These are phyloP conservation scores for Enteromius unitaeniatus DNA, from an alignment of 2,797 vertebrate species.

Conservation along the genomic window DNA sequence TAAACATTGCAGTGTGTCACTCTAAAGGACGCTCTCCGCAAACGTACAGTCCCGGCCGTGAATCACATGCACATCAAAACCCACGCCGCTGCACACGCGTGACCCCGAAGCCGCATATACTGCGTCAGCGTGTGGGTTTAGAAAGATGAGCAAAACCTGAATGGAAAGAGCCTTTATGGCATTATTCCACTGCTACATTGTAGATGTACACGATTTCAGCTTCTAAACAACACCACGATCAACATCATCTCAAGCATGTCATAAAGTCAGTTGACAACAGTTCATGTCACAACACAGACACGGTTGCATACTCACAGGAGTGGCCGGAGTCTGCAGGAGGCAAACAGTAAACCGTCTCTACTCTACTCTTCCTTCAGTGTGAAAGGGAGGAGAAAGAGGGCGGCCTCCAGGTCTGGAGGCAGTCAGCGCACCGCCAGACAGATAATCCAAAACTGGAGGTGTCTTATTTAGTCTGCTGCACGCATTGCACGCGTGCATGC, in stretches of 20 bases:
- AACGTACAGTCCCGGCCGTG: neutral
- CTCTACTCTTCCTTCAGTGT: slow-evolving; percentile 46
- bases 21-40: slow-evolving; percentile 25
- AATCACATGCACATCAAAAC: slow-evolving; percentile 29
- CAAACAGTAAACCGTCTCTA: slow-evolving; percentile 54
- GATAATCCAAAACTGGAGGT: slow-evolving; percentile 62
- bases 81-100: slow-evolving; percentile 31
- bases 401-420: slow-evolving; percentile 59
- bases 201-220: neutral
- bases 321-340: slow-evolving; percentile 53
- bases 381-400: slow-evolving; percentile 45
- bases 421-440: slow-evolving; percentile 57
- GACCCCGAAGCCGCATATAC: slow-evolving; percentile 13
- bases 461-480: slow-evolving; percentile 53
- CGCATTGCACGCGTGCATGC: slow-evolving; percentile 29
- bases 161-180: slow-evolving; percentile 19
- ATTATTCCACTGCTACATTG: neutral
- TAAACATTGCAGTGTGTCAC: slow-evolving; percentile 64
- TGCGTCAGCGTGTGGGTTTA: slow-evolving; percentile 20
- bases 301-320: slow-evolving; percentile 69
- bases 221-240: neutral
- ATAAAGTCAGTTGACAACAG: slow-evolving; percentile 26
- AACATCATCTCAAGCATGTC: slow-evolving; percentile 5
- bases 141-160: slow-evolving; percentile 2
- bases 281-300: slow-evolving; percentile 40